A percentile compares a stretch with the other conserved stretches of the same genome.
Conservation (phyloP, 2,888 invertebrate genomes). For the Galerucella pusilla region DNA sequence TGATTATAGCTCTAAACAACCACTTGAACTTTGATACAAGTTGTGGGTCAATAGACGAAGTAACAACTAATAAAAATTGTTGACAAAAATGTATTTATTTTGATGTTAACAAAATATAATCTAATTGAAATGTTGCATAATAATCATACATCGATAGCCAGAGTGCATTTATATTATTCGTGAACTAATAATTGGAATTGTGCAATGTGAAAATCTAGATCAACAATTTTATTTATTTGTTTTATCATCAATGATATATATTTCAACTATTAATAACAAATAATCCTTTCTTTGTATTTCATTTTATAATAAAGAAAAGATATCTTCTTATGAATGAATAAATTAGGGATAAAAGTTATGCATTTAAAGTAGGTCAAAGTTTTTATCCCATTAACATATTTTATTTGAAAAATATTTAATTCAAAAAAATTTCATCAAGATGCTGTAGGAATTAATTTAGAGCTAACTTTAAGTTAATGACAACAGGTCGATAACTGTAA, state of each 20-base stretch:
- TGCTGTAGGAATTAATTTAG: too few species aligned
- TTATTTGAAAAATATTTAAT: too few species aligned
- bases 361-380: neutral
- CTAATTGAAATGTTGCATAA: conserved; percentile 2
- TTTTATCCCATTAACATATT: too few species aligned
- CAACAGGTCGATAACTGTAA: too few species aligned
- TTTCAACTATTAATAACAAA: neutral
- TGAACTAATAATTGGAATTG: conserved; percentile 1
- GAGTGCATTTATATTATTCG: neutral
- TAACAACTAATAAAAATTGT: neutral
- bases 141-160: neutral
- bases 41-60: neutral
- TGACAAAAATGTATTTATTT: neutral
- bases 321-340: neutral
- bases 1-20: neutral
- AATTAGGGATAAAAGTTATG: neutral
- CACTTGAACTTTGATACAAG: neutral
- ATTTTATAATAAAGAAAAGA: neutral
- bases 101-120: neutral
- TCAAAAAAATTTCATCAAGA: too few species aligned
- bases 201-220: conserved; percentile 9
- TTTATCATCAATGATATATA: neutral
- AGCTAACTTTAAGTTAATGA: too few species aligned
- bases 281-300: neutral
- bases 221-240: conserved; percentile 1